Evolutionary conservation across 2,113 vertebrate species (phyloP).

Genomic region (Toxostoma redivivum): DNA sequence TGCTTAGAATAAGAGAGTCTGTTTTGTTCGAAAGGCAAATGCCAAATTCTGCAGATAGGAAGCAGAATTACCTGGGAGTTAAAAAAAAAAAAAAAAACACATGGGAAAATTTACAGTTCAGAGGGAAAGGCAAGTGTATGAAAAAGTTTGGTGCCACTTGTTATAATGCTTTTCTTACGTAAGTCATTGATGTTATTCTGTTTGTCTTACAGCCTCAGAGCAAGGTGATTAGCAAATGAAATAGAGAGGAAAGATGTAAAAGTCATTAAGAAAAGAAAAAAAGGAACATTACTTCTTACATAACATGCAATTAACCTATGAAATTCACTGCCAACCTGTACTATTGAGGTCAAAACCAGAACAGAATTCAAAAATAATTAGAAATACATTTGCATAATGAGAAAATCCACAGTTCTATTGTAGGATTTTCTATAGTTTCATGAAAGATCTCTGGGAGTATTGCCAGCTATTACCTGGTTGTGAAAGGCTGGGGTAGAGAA

Average conservation of each 20-base stretch:
- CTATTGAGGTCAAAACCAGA: slow-evolving; percentile 21
- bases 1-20: neutral
- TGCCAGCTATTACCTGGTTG: slow-evolving; percentile 31
- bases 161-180: neutral
- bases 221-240: slow-evolving; percentile 7
- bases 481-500: slow-evolving; percentile 9
- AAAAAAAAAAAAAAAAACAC: neutral
- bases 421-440: slow-evolving; percentile 13
- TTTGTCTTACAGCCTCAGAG: neutral
- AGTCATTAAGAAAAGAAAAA: slow-evolving; percentile 5
- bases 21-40: neutral
- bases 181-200: neutral
- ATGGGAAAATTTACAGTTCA: neutral
- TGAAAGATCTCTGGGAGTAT: neutral
- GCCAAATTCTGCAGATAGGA: neutral
- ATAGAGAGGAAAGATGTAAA: neutral
- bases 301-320: slow-evolving; percentile 44
- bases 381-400: slow-evolving; percentile 52
- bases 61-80: neutral
- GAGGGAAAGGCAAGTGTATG: neutral
- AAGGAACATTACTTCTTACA: neutral
- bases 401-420: slow-evolving; percentile 12
- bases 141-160: neutral
- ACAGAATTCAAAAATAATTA: slow-evolving; percentile 19
- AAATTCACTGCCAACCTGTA: slow-evolving; percentile 3